Evolutionary conservation across 2,888 invertebrate genomes (phyloP), one percentile per base, ranked within the genome.

Genomic region (Amaurobius ferox): DNA sequence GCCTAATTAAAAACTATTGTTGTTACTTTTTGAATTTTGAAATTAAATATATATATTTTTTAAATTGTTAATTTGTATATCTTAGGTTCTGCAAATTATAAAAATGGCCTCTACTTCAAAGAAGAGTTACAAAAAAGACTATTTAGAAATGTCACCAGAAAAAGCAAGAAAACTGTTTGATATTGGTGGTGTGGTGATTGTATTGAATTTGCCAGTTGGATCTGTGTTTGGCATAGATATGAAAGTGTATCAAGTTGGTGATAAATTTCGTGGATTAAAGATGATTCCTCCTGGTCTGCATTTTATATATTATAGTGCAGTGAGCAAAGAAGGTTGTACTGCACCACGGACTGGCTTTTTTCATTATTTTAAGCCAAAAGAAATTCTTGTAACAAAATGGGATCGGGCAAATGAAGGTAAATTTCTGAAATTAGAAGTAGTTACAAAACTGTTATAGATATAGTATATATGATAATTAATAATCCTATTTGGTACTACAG

Each of bases 241-340:
- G 91, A 95, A 95, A 90, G 94, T 94, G 0, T 98, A 98, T 96
- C 95, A 94, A 88, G 96, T 96, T 0, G 98, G 96, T 1, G 95
- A 96, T 80, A 96, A 96, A 90, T 99, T 99, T 91, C 94, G 94
- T 90, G 99, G 99, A 0, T 94, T 99, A 32, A 99, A 99, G 93
- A 98, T 99, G 98, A 98, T 99, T 90, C 99, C 99, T 0, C 97
- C 98, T 0, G 99, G 99, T 6, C 92, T 98, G 76, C 99, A 99
- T 92, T 98, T 95, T 90, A 93, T 99, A 19, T 97, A 97, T 92
- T 98, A 95, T 91, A 95, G 96, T 81, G 88, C 87, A 9, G 88
- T 88, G 0, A 92, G 92, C 89, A 91, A 92, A 88, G 92, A 92
- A 81, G 87, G 86, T 3, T 68, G 67, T 19, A 92, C 93, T 6